phyloP scores from a whole-genome alignment of 1,140 invertebrate genomes.

The Pantala flavescens region DNA sequence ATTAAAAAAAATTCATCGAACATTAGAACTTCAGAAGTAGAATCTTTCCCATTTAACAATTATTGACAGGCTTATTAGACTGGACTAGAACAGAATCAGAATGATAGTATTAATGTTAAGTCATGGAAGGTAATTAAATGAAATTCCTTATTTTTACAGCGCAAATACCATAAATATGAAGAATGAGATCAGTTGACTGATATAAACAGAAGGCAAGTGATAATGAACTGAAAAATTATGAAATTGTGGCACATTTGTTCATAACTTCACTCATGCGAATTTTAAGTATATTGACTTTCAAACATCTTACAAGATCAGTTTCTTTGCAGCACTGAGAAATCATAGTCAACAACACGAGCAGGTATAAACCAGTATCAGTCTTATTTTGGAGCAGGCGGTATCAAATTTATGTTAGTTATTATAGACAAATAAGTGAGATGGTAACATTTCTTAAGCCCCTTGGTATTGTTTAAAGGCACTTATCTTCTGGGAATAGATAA shows the following conservation, averaged over 20 bases:
- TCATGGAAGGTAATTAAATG: background rate
- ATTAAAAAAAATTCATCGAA: too few species aligned
- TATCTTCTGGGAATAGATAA: background rate
- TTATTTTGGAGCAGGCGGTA: background rate
- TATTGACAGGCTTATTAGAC: background rate
- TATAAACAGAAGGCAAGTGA: background rate
- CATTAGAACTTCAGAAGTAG: too few species aligned
- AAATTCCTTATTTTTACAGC: background rate
- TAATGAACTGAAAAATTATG: background rate
- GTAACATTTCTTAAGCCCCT: background rate
- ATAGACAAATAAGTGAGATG: background rate
- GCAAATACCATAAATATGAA: background rate
- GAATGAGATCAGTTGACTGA: background rate
- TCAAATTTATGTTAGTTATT: background rate
- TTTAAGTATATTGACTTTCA: too few species aligned
- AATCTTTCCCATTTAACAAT: background rate
- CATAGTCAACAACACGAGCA: background rate
- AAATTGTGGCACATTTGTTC: background rate
- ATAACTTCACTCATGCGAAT: background rate
- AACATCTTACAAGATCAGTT: background rate
- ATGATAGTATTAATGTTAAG: background rate
- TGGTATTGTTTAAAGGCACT: constrained; percentile 1
- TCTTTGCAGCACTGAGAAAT: background rate
- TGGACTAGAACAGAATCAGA: constrained; percentile 1
- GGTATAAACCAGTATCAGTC: background rate